phyloP scores from a whole-genome alignment of 2,888 invertebrate genomes.

The Cyclophora albipunctata region DNA sequence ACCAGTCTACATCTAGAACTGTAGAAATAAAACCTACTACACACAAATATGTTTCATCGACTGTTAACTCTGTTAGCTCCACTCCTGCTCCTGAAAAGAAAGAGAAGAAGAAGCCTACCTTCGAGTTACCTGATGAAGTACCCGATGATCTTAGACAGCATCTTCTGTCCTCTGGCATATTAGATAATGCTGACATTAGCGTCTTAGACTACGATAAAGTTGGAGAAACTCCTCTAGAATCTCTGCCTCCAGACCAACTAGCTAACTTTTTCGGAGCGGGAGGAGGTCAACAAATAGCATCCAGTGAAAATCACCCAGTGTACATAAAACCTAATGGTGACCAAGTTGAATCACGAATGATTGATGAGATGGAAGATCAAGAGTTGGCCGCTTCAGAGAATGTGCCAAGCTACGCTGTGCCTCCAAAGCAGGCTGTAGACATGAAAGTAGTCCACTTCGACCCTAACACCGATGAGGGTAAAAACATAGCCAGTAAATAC shows the following conservation, averaged over 20 bases:
- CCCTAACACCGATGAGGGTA: constrained; percentile 82
- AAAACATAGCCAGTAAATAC: constrained; percentile 81
- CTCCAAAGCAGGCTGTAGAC: constrained; percentile 78
- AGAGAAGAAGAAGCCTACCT: constrained; percentile 70
- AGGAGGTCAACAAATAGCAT: constrained; percentile 82
- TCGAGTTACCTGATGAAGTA: constrained; percentile 88
- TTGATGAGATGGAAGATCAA: constrained; percentile 69
- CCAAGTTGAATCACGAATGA: constrained; percentile 64
- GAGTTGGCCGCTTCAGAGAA: constrained; percentile 76
- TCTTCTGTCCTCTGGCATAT: constrained; percentile 87
- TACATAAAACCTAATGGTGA: constrained; percentile 79
- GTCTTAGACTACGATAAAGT: constrained; percentile 91
- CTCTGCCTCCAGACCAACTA: constrained; percentile 88
- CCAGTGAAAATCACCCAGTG: constrained; percentile 81
- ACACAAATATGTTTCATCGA: constrained; percentile 65
- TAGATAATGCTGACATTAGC: constrained; percentile 91
- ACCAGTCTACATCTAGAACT: constrained; percentile 60
- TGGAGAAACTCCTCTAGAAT: constrained; percentile 88
- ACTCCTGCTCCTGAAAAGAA: constrained; percentile 61
- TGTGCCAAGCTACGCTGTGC: constrained; percentile 50
- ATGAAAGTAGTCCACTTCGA: constrained; percentile 91
- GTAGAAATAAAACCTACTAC: constrained; percentile 69
- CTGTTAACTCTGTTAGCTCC: constrained; percentile 62
- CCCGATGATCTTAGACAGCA: constrained; percentile 91
- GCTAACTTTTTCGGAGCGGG: constrained; percentile 92